Conservation (phyloP, 1,140 invertebrate genomes). For the Maniola jurtina region DNA sequence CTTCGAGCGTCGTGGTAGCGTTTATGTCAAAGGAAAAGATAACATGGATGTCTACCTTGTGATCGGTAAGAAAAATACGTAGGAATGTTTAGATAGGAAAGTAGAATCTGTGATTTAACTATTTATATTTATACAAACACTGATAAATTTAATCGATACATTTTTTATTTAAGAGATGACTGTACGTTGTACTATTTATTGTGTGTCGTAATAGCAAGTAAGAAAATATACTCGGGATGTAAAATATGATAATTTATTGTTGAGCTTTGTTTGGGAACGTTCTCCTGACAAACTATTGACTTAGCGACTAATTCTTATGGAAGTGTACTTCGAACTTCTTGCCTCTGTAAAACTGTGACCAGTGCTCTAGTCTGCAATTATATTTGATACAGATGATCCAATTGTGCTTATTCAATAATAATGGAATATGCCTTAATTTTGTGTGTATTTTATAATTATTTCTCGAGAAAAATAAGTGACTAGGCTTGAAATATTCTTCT, state of each 20-base stretch:
- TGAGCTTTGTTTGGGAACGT: slow-evolving; percentile 33
- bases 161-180: slow-evolving; percentile 17
- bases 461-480: background rate
- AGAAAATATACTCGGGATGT: slow-evolving; percentile 39
- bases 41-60: slow-evolving; percentile 94
- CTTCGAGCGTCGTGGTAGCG: slow-evolving; percentile 90
- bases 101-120: slow-evolving; percentile 78
- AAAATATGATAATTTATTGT: slow-evolving; percentile 40
- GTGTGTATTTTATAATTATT: background rate
- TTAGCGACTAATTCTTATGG: slow-evolving; percentile 19
- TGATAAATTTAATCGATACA: slow-evolving; percentile 18
- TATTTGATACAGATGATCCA: slow-evolving; percentile 30
- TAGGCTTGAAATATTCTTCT: background rate
- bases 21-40: slow-evolving; percentile 97
- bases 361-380: slow-evolving; percentile 63
- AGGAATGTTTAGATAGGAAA: slow-evolving; percentile 56
- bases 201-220: slow-evolving; percentile 34
- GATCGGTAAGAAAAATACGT: slow-evolving; percentile 75
- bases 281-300: slow-evolving; percentile 10
- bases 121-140: slow-evolving; percentile 58
- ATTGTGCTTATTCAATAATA: slow-evolving; percentile 8
- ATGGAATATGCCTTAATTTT: too few relatives aligned
- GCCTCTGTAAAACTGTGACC: slow-evolving; percentile 63
- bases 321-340: slow-evolving; percentile 53
- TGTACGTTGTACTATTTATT: slow-evolving; percentile 38